Conservation (phyloP, 2,797 vertebrate genomes). For the Xyrichtys novacula region DNA sequence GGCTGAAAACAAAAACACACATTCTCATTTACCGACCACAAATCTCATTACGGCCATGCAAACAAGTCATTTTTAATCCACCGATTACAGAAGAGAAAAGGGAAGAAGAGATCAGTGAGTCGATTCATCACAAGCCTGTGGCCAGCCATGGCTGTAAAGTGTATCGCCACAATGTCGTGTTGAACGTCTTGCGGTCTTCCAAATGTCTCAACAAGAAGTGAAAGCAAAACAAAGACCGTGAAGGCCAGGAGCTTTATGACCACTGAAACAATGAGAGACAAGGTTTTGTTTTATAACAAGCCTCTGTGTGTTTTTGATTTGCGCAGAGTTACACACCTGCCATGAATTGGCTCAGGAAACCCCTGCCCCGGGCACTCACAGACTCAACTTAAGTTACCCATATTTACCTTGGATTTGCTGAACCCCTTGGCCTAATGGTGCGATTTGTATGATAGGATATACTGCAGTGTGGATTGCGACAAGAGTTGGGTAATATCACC, state of each 20-base stretch:
- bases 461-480: constrained; percentile 30
- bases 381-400: constrained; percentile 51
- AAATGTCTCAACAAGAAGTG: constrained; percentile 55
- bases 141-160: constrained; percentile 38
- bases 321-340: constrained; percentile 54
- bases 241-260: constrained; percentile 16
- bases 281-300: constrained; percentile 43
- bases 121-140: constrained; percentile 72
- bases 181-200: constrained; percentile 45
- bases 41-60: constrained; percentile 68
- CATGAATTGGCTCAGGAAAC: constrained; percentile 28
- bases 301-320: constrained; percentile 28
- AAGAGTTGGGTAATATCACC: constrained; percentile 51
- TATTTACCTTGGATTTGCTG: constrained; percentile 62
- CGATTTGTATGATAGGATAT: constrained; percentile 47
- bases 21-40: constrained; percentile 69
- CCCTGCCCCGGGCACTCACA: background rate
- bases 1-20: constrained; percentile 75
- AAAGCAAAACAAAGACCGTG: constrained; percentile 58
- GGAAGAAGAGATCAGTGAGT: constrained; percentile 51
- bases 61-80: constrained; percentile 73
- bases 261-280: constrained; percentile 21
- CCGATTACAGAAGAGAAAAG: constrained; percentile 57
- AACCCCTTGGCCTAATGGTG: constrained; percentile 37
- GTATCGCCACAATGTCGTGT: constrained; percentile 45